Conservation (phyloP, 2,888 invertebrate species). For the Ecliptopera silaceata region DNA sequence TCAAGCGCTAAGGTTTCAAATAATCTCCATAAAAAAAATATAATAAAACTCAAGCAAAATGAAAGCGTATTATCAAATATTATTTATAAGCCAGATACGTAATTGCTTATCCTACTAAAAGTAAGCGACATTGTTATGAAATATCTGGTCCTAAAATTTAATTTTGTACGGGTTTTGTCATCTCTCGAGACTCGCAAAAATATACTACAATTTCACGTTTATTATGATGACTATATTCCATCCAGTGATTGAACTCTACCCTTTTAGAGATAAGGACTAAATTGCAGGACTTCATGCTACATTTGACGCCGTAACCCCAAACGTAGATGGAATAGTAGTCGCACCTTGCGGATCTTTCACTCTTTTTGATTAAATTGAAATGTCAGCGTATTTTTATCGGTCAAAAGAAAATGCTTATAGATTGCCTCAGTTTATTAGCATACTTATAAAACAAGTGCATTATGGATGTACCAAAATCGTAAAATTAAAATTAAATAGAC, state of each 20-base stretch:
- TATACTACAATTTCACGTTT: constrained; percentile 18
- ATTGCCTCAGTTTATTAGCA: too few species aligned
- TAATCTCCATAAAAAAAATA: background rate
- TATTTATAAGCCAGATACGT: background rate
- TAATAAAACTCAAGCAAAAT: background rate
- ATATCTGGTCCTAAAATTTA: constrained; percentile 1
- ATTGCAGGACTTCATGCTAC: constrained; percentile 35
- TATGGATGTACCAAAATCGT: too few species aligned
- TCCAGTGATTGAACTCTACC: constrained; percentile 33
- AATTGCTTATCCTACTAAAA: background rate
- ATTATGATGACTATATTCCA: constrained; percentile 22
- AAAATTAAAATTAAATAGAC: too few species aligned
- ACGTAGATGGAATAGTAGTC: background rate
- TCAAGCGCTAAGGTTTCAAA: too few species aligned
- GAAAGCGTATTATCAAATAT: background rate
- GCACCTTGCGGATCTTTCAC: background rate
- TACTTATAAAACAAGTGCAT: too few species aligned
- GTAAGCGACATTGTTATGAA: background rate
- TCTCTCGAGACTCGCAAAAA: constrained; percentile 18
- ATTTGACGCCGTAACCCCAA: constrained; percentile 30
- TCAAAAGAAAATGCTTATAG: too few species aligned
- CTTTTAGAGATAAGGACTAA: constrained; percentile 32
- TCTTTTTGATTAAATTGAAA: background rate
- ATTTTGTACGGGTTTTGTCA: constrained; percentile 7
- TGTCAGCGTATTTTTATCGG: too few species aligned